Percentiles rank a stretch among this genome's conserved stretches.
These are phyloP conservation scores for Seira musarum DNA, from an alignment of 2,888 invertebrate species.

Conservation along the genomic window DNA sequence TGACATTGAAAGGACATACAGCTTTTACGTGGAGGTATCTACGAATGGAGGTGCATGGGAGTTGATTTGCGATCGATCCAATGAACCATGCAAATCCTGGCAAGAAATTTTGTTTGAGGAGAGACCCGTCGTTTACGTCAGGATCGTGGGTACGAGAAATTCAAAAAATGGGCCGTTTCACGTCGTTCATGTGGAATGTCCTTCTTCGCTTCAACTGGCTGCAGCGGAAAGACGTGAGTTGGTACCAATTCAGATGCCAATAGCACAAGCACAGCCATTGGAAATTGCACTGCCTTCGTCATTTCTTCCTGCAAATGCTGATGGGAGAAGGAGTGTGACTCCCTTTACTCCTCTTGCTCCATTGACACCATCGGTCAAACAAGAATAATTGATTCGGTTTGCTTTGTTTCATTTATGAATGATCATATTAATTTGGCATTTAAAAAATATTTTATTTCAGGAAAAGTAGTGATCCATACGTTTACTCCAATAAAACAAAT, in stretches of 20 bases:
- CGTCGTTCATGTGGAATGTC: conserved; percentile 98
- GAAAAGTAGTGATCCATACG: too few species aligned
- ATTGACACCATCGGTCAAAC: too few species aligned
- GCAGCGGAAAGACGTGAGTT: neutral
- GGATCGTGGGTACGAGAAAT: conserved; percentile 96
- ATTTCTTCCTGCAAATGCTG: neutral
- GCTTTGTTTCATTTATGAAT: too few species aligned
- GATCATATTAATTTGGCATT: too few species aligned
- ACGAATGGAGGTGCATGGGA: conserved; percentile 95
- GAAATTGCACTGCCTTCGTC: neutral
- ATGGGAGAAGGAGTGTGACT: neutral
- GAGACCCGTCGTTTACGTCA: too few species aligned
- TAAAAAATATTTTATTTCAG: too few species aligned
- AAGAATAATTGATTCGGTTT: too few species aligned
- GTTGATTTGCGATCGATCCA: too few species aligned
- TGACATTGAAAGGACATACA: conserved; percentile 89
- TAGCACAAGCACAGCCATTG: neutral
- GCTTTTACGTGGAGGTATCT: conserved; percentile 96
- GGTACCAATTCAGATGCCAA: neutral
- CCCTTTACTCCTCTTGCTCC: neutral
- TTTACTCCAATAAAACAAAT: too few species aligned
- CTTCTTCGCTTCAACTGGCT: conserved; percentile 74
- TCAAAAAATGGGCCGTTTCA: conserved; percentile 99
- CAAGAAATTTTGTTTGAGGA: conserved; percentile 91
- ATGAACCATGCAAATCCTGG: too few species aligned